Conservation (phyloP, 1,140 invertebrate species). For the Rhopalosiphum maidis region DNA sequence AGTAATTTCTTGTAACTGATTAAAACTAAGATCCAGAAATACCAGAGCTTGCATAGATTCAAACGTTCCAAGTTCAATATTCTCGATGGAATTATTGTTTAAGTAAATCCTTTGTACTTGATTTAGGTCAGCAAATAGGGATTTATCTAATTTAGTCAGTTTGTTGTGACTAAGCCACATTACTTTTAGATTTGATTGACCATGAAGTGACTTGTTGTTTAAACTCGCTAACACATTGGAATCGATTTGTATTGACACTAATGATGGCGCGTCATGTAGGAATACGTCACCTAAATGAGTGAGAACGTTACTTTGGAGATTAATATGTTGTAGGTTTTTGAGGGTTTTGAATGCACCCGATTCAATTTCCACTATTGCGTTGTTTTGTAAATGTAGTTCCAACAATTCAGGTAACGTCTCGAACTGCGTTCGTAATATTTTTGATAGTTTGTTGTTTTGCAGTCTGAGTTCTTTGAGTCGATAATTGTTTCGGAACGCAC, state of each 20-base stretch:
- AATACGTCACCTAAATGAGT: slow-evolving; percentile 82
- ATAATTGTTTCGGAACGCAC: slow-evolving; percentile 77
- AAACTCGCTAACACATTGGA: slow-evolving; percentile 80
- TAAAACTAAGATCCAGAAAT: slow-evolving; percentile 80
- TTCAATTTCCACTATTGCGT: slow-evolving; percentile 80
- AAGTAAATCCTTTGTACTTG: slow-evolving; percentile 80
- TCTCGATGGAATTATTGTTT: slow-evolving; percentile 80
- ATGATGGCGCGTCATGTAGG: slow-evolving; percentile 71
- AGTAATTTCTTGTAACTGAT: slow-evolving; percentile 72
- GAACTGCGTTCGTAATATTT: slow-evolving; percentile 80
- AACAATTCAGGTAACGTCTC: slow-evolving; percentile 78
- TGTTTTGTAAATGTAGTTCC: slow-evolving; percentile 88
- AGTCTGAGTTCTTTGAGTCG: slow-evolving; percentile 82
- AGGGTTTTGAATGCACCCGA: slow-evolving; percentile 82
- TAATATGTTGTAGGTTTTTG: slow-evolving; percentile 84
- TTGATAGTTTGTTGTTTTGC: slow-evolving; percentile 81
- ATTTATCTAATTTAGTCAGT: slow-evolving; percentile 73
- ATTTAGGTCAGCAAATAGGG: slow-evolving; percentile 77
- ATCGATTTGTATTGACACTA: slow-evolving; percentile 85
- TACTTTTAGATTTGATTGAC: slow-evolving; percentile 81
- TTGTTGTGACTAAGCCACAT: slow-evolving; percentile 87
- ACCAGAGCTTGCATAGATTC: slow-evolving; percentile 76
- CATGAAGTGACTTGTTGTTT: slow-evolving; percentile 78
- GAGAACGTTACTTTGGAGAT: slow-evolving; percentile 83
- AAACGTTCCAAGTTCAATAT: slow-evolving; percentile 82